Conservation (phyloP, 2,113 vertebrate genomes). For the Macrotis lagotis region DNA sequence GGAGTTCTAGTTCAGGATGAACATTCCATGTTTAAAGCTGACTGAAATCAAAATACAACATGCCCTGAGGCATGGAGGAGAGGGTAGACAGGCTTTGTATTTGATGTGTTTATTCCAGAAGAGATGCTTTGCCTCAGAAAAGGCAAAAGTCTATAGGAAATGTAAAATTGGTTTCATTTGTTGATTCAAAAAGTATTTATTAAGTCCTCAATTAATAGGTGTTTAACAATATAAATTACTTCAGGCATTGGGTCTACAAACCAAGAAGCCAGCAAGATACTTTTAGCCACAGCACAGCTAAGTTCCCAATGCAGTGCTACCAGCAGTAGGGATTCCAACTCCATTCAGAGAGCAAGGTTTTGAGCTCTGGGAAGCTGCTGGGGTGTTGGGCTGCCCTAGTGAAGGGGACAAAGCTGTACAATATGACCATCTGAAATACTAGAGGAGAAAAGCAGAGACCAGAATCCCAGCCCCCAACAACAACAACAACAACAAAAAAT, state of each 20-base stretch:
- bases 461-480: too few species aligned
- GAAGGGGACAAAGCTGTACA: too few species aligned
- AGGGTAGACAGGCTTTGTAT: constrained; percentile 12
- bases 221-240: neutral
- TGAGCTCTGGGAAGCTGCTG: too few species aligned
- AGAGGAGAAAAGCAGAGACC: too few species aligned
- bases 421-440: too few species aligned
- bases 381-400: too few species aligned
- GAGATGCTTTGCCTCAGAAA: constrained; percentile 50
- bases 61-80: constrained; percentile 2
- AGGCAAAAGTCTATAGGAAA: neutral
- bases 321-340: too few species aligned
- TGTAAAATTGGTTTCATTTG: neutral
- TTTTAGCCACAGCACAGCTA: too few species aligned
- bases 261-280: too few species aligned
- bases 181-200: neutral
- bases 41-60: constrained; percentile 70
- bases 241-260: neutral
- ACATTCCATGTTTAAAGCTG: constrained; percentile 65
- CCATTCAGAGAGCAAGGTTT: too few species aligned
- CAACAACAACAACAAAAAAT: too few species aligned
- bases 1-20: constrained; percentile 49
- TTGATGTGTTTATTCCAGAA: neutral
- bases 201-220: neutral
- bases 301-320: too few species aligned